Evolutionary conservation across 2,797 vertebrate species (phyloP).

Genomic region (Artibeus lituratus): DNA sequence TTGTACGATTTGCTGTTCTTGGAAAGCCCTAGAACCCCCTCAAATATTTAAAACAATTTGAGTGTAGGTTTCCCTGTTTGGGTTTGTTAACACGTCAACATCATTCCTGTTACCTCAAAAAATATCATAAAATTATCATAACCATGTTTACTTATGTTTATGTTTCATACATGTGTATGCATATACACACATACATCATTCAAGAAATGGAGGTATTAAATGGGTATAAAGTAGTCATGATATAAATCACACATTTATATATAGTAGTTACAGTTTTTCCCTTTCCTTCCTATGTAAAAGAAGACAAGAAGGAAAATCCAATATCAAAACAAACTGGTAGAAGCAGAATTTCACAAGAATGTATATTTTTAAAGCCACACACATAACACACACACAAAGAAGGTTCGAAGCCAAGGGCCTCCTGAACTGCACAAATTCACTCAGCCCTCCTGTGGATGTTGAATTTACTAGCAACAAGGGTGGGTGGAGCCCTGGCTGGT

Average conservation of each 20-base stretch:
- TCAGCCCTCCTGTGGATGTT: not conserved
- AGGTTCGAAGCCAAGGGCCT: not conserved
- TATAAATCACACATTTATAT: not conserved
- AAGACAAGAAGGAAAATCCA: not conserved
- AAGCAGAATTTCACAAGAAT: not conserved
- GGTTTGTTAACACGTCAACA: not conserved
- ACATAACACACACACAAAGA: not conserved
- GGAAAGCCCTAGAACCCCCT: constrained; percentile 13
- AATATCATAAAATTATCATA: not conserved
- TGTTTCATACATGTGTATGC: not conserved
- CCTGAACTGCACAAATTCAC: not conserved
- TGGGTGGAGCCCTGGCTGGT: not conserved
- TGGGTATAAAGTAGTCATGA: not conserved
- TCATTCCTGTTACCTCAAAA: constrained; percentile 1
- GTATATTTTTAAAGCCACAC: not conserved
- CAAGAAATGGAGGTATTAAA: not conserved
- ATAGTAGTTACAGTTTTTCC: not conserved
- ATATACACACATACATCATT: not conserved
- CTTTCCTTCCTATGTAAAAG: not conserved
- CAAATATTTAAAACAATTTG: constrained; percentile 34
- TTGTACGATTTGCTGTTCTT: not conserved
- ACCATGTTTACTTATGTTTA: not conserved
- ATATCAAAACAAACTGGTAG: not conserved
- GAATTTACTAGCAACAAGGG: not conserved
- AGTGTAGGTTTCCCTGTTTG: not conserved